A percentile compares a stretch with the other conserved stretches of the same genome.
These are phyloP conservation scores for Fabriciana adippe DNA, from an alignment of 2,888 invertebrate genomes.

Conservation along the genomic window DNA sequence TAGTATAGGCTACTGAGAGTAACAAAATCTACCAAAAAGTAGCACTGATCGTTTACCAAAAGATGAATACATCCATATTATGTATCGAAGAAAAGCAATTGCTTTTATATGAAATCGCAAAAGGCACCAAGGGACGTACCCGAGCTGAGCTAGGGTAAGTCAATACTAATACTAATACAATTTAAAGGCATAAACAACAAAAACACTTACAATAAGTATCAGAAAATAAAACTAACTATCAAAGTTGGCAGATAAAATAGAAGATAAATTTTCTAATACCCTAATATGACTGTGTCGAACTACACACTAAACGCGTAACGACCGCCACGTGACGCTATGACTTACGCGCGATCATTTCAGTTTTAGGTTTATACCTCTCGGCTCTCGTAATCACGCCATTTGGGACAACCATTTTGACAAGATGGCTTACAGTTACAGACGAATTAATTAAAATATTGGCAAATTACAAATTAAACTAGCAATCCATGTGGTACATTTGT, in stretches of 20 bases:
- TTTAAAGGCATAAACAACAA: not conserved
- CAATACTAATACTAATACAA: too few species aligned
- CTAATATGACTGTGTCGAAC: slow-evolving; percentile 27
- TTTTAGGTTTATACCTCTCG: slow-evolving; percentile 1
- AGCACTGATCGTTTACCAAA: too few species aligned
- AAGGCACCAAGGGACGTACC: too few species aligned
- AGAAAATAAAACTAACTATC: not conserved
- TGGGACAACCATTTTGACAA: not conserved
- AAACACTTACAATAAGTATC: not conserved
- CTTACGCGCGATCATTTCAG: slow-evolving; percentile 4
- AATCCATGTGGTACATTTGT: too few species aligned
- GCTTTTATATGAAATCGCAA: too few species aligned
- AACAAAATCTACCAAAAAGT: too few species aligned
- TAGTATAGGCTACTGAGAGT: too few species aligned
- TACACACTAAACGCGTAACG: slow-evolving; percentile 35
- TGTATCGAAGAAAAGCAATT: too few species aligned
- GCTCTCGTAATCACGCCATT: slow-evolving; percentile 2
- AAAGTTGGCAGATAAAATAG: slow-evolving; percentile 12
- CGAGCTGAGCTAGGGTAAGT: too few species aligned
- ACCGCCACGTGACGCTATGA: slow-evolving; percentile 35
- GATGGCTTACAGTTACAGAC: not conserved
- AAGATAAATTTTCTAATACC: slow-evolving; percentile 14
- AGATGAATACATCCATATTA: too few species aligned
- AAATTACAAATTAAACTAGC: too few species aligned
- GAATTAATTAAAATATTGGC: not conserved